phyloP scores from a whole-genome alignment of 2,888 invertebrate genomes.

The Macaria notata region DNA sequence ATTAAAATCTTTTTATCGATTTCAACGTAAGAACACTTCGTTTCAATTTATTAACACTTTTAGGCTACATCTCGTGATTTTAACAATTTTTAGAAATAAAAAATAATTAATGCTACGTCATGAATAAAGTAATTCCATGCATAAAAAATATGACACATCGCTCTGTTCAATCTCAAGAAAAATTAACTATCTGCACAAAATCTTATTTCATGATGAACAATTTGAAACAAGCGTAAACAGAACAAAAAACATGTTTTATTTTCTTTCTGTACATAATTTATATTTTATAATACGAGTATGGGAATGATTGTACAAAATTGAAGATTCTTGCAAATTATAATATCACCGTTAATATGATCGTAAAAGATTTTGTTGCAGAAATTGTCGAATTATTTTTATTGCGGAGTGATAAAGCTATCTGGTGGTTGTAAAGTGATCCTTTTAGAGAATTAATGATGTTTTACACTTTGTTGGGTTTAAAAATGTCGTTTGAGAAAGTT shows the following conservation, averaged over 20 bases:
- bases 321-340: slow-evolving; percentile 16
- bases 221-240: no score
- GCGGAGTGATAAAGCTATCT: slow-evolving; percentile 19
- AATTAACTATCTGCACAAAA: no score
- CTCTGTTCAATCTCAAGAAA: no score
- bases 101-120: no score
- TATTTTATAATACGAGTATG: no score
- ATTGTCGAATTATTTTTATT: slow-evolving; percentile 24
- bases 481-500: not conserved
- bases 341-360: slow-evolving; percentile 25
- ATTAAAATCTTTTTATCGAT: slow-evolving; percentile 22
- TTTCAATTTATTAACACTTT: no score
- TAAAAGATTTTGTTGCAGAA: slow-evolving; percentile 27
- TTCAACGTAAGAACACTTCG: slow-evolving; percentile 1
- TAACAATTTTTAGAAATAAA: no score
- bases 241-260: no score
- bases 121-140: slow-evolving; percentile 8
- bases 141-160: not conserved
- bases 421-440: slow-evolving; percentile 13
- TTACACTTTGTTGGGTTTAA: not conserved
- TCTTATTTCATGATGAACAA: no score
- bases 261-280: no score
- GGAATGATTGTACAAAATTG: slow-evolving; percentile 4
- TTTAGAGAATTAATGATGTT: slow-evolving; percentile 8
- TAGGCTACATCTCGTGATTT: no score